These are phyloP conservation scores for Bubalus kerabau DNA, from an alignment of 2,113 vertebrate species.

Conservation along the genomic window DNA sequence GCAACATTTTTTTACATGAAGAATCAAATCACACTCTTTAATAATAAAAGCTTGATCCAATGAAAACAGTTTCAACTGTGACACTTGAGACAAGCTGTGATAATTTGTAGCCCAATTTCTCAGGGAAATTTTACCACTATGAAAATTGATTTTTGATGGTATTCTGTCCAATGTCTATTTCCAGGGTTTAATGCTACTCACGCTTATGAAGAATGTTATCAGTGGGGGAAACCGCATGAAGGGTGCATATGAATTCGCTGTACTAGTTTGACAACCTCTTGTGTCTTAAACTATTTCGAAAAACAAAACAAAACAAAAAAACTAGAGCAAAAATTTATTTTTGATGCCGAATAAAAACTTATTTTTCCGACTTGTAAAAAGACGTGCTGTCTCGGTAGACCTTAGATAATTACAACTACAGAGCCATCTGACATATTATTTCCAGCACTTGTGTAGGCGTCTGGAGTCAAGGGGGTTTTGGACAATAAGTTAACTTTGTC, in stretches of 20 bases:
- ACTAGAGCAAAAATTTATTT: not conserved
- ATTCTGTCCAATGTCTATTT: not conserved
- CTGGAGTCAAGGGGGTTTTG: not conserved
- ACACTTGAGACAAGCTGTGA: not conserved
- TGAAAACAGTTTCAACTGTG: not conserved
- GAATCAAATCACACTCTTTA: slow-evolving; percentile 2
- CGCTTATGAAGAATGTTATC: not conserved
- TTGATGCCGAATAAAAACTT: not conserved
- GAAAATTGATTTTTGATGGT: not conserved
- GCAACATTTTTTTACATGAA: slow-evolving; percentile 33
- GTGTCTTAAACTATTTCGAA: not conserved
- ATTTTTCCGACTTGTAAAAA: not conserved
- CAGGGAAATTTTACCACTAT: not conserved
- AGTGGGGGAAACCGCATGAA: not conserved
- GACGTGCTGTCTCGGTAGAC: not conserved
- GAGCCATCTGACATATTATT: not conserved
- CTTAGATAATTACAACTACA: not conserved
- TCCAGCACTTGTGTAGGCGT: not conserved
- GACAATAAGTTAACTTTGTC: not conserved
- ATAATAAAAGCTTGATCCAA: slow-evolving; percentile 23
- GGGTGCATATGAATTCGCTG: not conserved
- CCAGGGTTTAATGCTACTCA: not conserved
- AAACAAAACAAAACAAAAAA: not conserved
- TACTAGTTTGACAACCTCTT: not conserved
- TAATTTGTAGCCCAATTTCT: not conserved